phyloP scores from a whole-genome alignment of 2,797 vertebrate species.

The Taeniopygia guttata region DNA sequence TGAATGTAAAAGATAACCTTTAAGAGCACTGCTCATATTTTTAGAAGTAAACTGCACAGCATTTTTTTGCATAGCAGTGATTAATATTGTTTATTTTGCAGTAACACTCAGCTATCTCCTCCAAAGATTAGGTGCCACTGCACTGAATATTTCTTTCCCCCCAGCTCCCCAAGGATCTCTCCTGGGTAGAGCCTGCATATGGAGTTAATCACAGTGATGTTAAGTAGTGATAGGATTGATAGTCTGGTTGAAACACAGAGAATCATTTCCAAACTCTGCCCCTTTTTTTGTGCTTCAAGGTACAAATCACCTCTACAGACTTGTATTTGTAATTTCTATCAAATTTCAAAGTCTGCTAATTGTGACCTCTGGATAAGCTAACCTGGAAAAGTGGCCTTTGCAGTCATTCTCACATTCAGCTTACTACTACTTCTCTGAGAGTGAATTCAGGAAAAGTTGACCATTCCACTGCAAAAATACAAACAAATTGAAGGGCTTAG shows the following conservation, averaged over 20 bases:
- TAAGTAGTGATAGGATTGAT: background rate
- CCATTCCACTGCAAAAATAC: background rate
- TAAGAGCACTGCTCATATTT: background rate
- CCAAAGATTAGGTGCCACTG: background rate
- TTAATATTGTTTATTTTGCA: background rate
- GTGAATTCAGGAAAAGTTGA: background rate
- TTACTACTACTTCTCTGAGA: background rate
- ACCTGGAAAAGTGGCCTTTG: background rate
- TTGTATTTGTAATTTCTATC: background rate
- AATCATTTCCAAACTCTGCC: background rate
- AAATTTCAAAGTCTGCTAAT: background rate
- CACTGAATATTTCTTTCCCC: background rate
- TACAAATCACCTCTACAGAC: background rate
- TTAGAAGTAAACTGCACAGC: background rate
- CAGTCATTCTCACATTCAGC: background rate
- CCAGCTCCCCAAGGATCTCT: background rate
- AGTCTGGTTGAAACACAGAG: background rate
- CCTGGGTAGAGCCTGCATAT: background rate
- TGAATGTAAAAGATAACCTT: background rate
- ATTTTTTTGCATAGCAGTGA: background rate
- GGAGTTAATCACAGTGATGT: background rate
- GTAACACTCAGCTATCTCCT: background rate
- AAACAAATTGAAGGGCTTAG: background rate
- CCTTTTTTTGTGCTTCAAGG: background rate
- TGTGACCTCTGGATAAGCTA: background rate